A percentile compares a stretch with the other conserved stretches of the same genome.
These are phyloP conservation scores for Rhinopomastus cyanomelas DNA, from an alignment of 2,113 vertebrate genomes.

Conservation along the genomic window DNA sequence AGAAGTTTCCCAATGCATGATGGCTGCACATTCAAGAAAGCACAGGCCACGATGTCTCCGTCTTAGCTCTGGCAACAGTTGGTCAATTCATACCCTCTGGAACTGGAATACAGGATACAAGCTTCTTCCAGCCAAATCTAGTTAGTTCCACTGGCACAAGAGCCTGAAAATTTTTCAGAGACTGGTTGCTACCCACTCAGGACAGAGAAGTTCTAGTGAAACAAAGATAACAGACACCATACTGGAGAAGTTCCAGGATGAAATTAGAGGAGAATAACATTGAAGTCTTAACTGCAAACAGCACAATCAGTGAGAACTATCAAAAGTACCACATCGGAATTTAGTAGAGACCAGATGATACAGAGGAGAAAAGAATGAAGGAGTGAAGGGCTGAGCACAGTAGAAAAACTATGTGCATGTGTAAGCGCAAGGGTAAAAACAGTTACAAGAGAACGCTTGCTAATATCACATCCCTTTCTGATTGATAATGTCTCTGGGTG, in stretches of 20 bases:
- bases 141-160: background rate
- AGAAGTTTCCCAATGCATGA: background rate
- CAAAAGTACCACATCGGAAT: background rate
- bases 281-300: background rate
- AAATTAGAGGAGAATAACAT: background rate
- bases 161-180: background rate
- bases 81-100: background rate
- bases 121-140: background rate
- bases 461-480: conserved; percentile 12
- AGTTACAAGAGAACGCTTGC: conserved; percentile 17
- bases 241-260: background rate
- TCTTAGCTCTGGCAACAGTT: background rate
- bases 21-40: background rate
- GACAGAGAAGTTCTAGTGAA: background rate
- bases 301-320: background rate
- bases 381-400: background rate
- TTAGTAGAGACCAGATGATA: background rate
- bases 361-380: background rate
- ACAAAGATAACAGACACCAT: background rate
- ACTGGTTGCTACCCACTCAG: background rate
- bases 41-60: background rate
- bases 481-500: background rate
- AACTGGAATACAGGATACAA: background rate
- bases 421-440: conserved; percentile 2
- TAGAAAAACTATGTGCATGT: background rate